Evolutionary conservation across 2,888 invertebrate species (phyloP).

Genomic region (Acronicta leporina): DNA sequence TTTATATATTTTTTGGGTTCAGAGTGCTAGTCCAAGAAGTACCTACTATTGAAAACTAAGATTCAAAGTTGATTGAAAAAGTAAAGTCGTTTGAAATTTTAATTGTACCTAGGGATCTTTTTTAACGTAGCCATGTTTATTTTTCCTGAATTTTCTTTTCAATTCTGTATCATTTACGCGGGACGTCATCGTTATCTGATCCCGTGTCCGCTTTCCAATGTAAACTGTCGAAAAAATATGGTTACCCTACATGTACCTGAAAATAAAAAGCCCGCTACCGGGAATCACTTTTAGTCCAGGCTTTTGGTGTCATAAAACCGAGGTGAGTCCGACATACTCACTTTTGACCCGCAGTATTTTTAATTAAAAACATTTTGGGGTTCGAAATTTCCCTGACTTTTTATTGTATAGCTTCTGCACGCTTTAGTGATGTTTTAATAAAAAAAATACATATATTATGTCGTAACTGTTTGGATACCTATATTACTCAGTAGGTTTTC

Average conservation of each 20-base stretch:
- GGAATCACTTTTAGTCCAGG: conserved; percentile 66
- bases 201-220: conserved; percentile 22
- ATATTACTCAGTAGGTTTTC: neutral
- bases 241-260: conserved; percentile 50
- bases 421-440: neutral
- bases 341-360: conserved; percentile 66
- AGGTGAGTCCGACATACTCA: conserved; percentile 61
- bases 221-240: conserved; percentile 42
- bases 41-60: too few relatives aligned
- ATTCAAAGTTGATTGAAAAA: neutral
- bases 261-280: conserved; percentile 61
- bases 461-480: neutral
- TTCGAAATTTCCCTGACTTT: conserved; percentile 55
- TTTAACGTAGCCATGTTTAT: neutral
- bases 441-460: neutral
- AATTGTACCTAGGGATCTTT: conserved; percentile 5
- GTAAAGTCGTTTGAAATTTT: conserved; percentile 4
- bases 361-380: conserved; percentile 71
- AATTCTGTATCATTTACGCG: conserved; percentile 35
- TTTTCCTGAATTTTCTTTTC: conserved; percentile 13
- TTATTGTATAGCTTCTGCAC: conserved; percentile 40
- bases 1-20: neutral
- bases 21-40: too few relatives aligned
- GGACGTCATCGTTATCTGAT: conserved; percentile 46
- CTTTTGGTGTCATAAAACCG: conserved; percentile 68